A percentile compares a stretch with the other conserved stretches of the same genome.
phyloP scores from a whole-genome alignment of 2,113 vertebrate genomes.

The Pteruthius melanotis region DNA sequence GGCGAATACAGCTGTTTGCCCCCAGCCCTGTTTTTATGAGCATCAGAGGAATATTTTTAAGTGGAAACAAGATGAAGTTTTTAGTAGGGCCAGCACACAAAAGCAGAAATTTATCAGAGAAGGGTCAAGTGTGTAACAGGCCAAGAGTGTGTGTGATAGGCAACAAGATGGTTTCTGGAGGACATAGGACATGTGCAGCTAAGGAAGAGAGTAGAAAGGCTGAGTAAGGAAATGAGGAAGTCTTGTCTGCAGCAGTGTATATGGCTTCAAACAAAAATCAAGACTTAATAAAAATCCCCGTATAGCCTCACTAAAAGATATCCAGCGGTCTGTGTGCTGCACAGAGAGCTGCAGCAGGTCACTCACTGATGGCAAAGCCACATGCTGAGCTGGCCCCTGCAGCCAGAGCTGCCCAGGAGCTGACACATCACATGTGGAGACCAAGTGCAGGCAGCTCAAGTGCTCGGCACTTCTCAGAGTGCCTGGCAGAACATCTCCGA shows the following conservation, averaged over 20 bases:
- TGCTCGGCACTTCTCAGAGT: not conserved
- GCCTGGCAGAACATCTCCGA: not conserved
- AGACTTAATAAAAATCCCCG: not conserved
- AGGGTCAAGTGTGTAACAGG: not conserved
- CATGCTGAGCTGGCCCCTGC: not conserved
- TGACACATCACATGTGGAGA: not conserved
- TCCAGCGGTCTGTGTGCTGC: not conserved
- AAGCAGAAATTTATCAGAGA: not conserved
- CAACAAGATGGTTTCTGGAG: not conserved
- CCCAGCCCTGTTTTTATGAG: not conserved
- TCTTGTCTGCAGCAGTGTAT: not conserved
- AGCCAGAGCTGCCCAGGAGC: not conserved
- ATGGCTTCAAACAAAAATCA: not conserved
- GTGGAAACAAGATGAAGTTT: not conserved
- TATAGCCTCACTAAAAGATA: not conserved
- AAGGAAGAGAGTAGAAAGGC: not conserved
- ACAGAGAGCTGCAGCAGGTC: not conserved
- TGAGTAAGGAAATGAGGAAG: not conserved
- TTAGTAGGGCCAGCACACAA: not conserved
- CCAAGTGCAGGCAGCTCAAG: not conserved
- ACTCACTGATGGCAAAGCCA: not conserved
- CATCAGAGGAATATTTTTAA: not conserved
- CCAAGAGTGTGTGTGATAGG: not conserved
- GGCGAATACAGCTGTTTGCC: not conserved
- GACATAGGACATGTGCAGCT: fast-evolving